Percentiles rank a stretch among this genome's conserved stretches.
Evolutionary conservation across 1,140 invertebrate genomes (phyloP).

Genomic region (Popillia japonica): DNA sequence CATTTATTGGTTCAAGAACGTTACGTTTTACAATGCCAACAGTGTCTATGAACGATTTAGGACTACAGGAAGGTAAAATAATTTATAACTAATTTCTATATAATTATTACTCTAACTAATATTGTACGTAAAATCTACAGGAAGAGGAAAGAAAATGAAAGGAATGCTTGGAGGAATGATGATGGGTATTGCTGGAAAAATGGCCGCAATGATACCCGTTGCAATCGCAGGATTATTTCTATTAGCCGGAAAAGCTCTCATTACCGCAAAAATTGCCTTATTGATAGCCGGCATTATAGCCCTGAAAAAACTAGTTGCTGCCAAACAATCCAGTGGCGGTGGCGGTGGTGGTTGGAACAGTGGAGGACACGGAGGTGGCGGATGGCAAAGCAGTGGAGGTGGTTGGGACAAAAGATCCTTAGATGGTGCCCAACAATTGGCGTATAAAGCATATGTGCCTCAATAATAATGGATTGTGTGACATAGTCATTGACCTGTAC

Average conservation of each 20-base stretch:
- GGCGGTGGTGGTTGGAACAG: slow-evolving; percentile 66
- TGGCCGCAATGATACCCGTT: slow-evolving; percentile 75
- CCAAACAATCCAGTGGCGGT: slow-evolving; percentile 69
- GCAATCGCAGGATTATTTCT: slow-evolving; percentile 78
- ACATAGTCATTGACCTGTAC: slow-evolving; percentile 23
- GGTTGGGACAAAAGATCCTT: slow-evolving; percentile 64
- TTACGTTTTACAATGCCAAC: slow-evolving; percentile 79
- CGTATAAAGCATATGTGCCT: slow-evolving; percentile 69
- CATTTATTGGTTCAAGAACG: slow-evolving; percentile 76
- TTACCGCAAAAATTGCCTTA: slow-evolving; percentile 80
- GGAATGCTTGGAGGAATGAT: slow-evolving; percentile 86
- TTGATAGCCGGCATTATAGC: slow-evolving; percentile 79
- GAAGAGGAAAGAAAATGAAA: slow-evolving; percentile 73
- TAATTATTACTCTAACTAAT: slow-evolving; percentile 40
- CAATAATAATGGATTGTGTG: slow-evolving; percentile 9
- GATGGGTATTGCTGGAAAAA: slow-evolving; percentile 80
- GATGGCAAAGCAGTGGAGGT: slow-evolving; percentile 53
- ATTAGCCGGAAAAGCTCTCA: slow-evolving; percentile 78
- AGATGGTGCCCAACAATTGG: slow-evolving; percentile 70
- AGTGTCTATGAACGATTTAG: slow-evolving; percentile 71
- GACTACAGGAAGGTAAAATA: slow-evolving; percentile 74
- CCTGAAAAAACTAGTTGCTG: slow-evolving; percentile 76
- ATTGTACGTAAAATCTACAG: slow-evolving; percentile 59
- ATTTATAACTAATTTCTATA: slow-evolving; percentile 23
- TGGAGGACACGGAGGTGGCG: slow-evolving; percentile 64